Base-by-base conservation (phyloP, 2,888 invertebrate genomes). In the Cepaea hortensis region DNA sequence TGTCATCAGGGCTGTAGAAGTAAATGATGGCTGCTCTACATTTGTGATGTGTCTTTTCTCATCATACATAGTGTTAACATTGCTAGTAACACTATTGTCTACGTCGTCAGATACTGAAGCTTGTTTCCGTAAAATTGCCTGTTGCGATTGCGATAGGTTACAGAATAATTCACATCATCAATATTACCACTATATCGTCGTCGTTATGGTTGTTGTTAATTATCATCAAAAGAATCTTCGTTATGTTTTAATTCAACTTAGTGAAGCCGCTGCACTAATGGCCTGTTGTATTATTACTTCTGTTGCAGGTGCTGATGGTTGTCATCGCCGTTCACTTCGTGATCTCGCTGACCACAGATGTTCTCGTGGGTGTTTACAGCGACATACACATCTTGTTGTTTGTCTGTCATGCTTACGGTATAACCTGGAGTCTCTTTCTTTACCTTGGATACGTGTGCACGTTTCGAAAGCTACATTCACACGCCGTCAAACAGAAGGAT, bases 271-370 rank as follows among this genome's bases (percentile, higher is more conserved):
- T 9, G 1, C 55, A 55, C 6, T 55, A 55, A 55, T 11, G 7
- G 6, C 23, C 6, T 13, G 15, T 68, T 18, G 6, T 70, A 23
- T 83, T 4, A 50, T 73, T 23, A 55, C 23, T 79, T 15, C 80
- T 11, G 18, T 81, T 62, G n/a, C 83, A 88, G 88, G 96, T 97
- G 20, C 96, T 98, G 84, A 96, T 97, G 13, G 96, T 97, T 35
- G 96, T 97, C 84, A 97, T 97, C 88, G 95, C 96, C 13, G 95
- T 97, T 0, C 97, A 98, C 94, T 96, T 98, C 85, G 95, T 96
- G 62, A 95, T 98, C 81, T 97, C 97, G 95, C 96, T 98, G 93
- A 96, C 96, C 91, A 95, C 98, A 91, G 98, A 98, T 95, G 96
- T 97, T 35, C 89, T 94, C 7, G 93, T 94, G 6, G 94, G 94